Evolutionary conservation across 2,888 invertebrate species (phyloP), one percentile per base, ranked within the genome.

Genomic region (Iselma pallidipennis): DNA sequence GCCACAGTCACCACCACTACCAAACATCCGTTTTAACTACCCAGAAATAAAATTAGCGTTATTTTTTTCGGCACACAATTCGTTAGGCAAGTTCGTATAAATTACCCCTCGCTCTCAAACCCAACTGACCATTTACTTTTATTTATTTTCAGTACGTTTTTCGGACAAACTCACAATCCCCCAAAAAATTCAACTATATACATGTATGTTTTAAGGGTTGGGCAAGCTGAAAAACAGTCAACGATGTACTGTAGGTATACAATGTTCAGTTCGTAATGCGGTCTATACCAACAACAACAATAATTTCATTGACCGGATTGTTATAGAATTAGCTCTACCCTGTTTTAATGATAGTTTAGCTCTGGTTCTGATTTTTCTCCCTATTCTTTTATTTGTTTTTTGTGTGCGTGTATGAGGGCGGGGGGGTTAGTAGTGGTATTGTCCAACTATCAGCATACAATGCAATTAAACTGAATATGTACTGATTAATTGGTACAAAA

Each of bases 61-160:
- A 53, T 57, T 61, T 61, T 61, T 57, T 61, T 57, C 57, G 16
- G 53, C 29, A 53, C 57, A 61, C 61, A 57, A 61, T 61, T 61
- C 61, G 61, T 61, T 61, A 61, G 54, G 25, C 49, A 55, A 61
- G 56, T 61, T 57, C 26, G 61, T 57, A 61, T 61, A 61, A 61
- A 61, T 61, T 61, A 61, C 42, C 45, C 45, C 45, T 21, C 45
- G 21, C 45, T 21, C 45, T 12, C 45, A 45, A 45, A 45, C 21
- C 25, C 49, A 54, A 42, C 53, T 45, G 57, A 21, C 31, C 57
- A 52, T 61, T 61, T 61, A 52, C 54, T 61, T 61, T 61, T 57
- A 61, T 61, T 61, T 61, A 61, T 61, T 61, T 61, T 61, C 37
- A 12, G 61, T 57, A 45, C 21, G 61, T 61, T 61, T 61, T 57